A percentile compares a stretch with the other conserved stretches of the same genome.
These are phyloP conservation scores for Leptopilina drosophilae DNA, from an alignment of 2,888 invertebrate species.

Conservation along the genomic window DNA sequence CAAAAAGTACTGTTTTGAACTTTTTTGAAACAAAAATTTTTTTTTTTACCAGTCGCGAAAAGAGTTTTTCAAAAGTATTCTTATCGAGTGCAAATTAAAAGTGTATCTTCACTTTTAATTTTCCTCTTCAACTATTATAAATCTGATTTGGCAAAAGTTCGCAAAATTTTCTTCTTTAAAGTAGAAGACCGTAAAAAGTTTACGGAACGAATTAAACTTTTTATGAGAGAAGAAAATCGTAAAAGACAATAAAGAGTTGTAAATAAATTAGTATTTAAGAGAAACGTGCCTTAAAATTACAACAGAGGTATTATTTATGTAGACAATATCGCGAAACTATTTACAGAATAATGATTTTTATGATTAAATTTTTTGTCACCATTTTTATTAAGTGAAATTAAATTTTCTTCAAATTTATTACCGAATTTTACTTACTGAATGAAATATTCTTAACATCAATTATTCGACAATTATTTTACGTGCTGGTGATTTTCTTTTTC, in stretches of 20 bases:
- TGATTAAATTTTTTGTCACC: not conserved
- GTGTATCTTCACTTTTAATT: not conserved
- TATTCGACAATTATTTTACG: too few species aligned
- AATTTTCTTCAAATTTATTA: too few species aligned
- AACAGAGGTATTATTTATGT: constrained; percentile 2
- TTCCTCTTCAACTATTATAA: not conserved
- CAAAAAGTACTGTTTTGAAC: not conserved
- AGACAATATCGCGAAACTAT: not conserved
- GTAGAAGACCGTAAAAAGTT: constrained; percentile 5
- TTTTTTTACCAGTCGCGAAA: not conserved
- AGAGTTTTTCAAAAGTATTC: not conserved
- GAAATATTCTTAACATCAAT: too few species aligned
- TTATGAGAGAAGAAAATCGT: constrained; percentile 4
- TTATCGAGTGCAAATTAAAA: constrained; percentile 24
- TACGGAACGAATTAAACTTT: not conserved
- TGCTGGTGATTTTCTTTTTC: too few species aligned
- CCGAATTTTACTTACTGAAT: too few species aligned
- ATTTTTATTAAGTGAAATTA: not conserved
- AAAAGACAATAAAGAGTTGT: constrained; percentile 9
- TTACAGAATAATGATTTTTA: not conserved
- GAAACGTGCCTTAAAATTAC: constrained; percentile 5
- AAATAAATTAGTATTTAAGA: constrained; percentile 12
- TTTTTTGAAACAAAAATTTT: not conserved
- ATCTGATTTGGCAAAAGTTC: not conserved
- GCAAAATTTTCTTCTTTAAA: not conserved